A percentile compares a stretch with the other conserved stretches of the same genome.
These are phyloP conservation scores for Zootoca vivipara DNA, from an alignment of 2,113 vertebrate genomes.

Conservation along the genomic window DNA sequence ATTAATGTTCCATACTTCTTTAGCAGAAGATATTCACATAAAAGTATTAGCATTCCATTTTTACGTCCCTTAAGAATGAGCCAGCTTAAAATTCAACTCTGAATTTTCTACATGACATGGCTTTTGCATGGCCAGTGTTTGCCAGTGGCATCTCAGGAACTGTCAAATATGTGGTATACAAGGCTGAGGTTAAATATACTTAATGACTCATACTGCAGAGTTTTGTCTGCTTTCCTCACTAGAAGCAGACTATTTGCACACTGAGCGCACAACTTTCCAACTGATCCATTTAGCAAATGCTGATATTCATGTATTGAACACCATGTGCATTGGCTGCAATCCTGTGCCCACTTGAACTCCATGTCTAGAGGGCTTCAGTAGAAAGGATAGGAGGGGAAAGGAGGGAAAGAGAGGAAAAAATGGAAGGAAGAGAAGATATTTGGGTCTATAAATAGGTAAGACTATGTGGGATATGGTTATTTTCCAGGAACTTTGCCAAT, in stretches of 20 bases:
- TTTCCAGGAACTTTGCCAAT: too few relatives aligned
- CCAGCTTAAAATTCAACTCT: neutral
- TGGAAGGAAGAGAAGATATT: too few relatives aligned
- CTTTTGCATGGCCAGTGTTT: neutral
- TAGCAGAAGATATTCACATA: neutral
- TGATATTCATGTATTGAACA: neutral
- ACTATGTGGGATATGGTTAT: too few relatives aligned
- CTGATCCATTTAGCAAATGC: neutral
- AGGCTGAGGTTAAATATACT: neutral
- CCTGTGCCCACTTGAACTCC: neutral
- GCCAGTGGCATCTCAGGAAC: neutral
- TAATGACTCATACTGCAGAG: neutral
- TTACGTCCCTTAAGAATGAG: neutral
- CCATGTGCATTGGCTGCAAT: neutral
- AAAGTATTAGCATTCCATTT: neutral
- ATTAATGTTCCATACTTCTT: neutral
- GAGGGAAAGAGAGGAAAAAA: too few relatives aligned
- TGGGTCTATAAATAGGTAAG: too few relatives aligned
- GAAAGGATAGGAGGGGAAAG: neutral
- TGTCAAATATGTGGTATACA: neutral
- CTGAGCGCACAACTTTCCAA: neutral
- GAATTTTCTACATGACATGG: neutral
- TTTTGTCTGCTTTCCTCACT: neutral
- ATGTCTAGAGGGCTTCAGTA: too few relatives aligned
- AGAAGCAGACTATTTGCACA: neutral